phyloP scores from a whole-genome alignment of 2,888 invertebrate genomes.

The Agonopterix arenella region DNA sequence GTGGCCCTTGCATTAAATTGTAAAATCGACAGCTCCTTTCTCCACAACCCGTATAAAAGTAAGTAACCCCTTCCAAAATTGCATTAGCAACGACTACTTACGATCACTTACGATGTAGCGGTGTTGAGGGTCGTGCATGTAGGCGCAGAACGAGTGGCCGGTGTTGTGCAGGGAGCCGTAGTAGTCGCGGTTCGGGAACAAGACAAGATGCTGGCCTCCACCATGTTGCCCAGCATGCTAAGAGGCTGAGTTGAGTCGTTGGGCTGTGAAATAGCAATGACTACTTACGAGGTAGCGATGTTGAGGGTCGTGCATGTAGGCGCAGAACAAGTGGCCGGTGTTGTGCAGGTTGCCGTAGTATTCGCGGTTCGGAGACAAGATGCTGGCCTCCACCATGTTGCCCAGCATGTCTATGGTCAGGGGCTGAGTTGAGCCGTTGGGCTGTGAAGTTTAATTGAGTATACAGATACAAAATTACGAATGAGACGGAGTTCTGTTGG shows the following conservation, averaged over 20 bases:
- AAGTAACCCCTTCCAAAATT: background rate
- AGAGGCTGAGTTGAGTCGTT: constrained; percentile 66
- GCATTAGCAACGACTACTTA: constrained; percentile 42
- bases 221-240: constrained; percentile 83
- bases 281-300: constrained; percentile 80
- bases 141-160: constrained; percentile 84
- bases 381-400: constrained; percentile 82
- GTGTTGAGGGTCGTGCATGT: constrained; percentile 84
- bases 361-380: constrained; percentile 79
- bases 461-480: too few relatives aligned
- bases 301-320: constrained; percentile 84
- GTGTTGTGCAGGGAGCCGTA: constrained; percentile 86
- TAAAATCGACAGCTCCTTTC: too few relatives aligned
- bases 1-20: too few relatives aligned
- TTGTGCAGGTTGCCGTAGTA: constrained; percentile 86
- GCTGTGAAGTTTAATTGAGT: constrained; percentile 36
- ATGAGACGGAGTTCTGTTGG: too few relatives aligned
- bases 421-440: constrained; percentile 58
- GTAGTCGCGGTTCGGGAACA: constrained; percentile 76
- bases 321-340: constrained; percentile 83
- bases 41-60: too few relatives aligned
- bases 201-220: constrained; percentile 83
- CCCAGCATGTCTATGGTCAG: constrained; percentile 83
- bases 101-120: constrained; percentile 83
- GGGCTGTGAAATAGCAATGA: constrained; percentile 37